phyloP scores from a whole-genome alignment of 2,797 vertebrate species.

The Serranus cabrilla region DNA sequence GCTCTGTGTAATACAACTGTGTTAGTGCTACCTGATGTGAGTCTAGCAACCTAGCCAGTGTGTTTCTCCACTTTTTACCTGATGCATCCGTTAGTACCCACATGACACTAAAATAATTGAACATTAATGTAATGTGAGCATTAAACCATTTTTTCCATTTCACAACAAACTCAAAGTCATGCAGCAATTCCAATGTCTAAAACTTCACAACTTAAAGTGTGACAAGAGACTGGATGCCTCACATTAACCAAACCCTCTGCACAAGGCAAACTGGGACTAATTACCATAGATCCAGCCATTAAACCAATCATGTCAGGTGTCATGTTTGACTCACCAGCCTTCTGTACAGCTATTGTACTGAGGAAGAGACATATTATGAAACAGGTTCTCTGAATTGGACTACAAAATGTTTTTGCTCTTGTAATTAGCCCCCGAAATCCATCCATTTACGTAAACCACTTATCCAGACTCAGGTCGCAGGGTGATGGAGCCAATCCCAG shows the following conservation, averaged over 20 bases:
- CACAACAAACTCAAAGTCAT: accelerated
- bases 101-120: not conserved
- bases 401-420: not conserved
- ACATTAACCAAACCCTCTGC: not conserved
- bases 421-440: not conserved
- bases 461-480: too few relatives aligned
- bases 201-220: not conserved
- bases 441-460: too few relatives aligned
- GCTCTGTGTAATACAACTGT: not conserved
- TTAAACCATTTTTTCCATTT: not conserved
- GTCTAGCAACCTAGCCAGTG: too few relatives aligned
- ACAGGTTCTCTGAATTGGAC: not conserved
- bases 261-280: not conserved
- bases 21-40: not conserved
- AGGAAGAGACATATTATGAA: not conserved
- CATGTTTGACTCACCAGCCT: not conserved
- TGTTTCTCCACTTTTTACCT: not conserved
- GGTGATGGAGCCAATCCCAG: too few relatives aligned
- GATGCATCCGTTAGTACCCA: not conserved
- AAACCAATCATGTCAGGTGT: not conserved
- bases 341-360: not conserved
- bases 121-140: not conserved
- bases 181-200: not conserved
- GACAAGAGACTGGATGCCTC: not conserved
- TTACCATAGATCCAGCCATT: not conserved